Evolutionary conservation across 2,888 invertebrate genomes (phyloP).

Genomic region (Siphonodentalium dalli): DNA sequence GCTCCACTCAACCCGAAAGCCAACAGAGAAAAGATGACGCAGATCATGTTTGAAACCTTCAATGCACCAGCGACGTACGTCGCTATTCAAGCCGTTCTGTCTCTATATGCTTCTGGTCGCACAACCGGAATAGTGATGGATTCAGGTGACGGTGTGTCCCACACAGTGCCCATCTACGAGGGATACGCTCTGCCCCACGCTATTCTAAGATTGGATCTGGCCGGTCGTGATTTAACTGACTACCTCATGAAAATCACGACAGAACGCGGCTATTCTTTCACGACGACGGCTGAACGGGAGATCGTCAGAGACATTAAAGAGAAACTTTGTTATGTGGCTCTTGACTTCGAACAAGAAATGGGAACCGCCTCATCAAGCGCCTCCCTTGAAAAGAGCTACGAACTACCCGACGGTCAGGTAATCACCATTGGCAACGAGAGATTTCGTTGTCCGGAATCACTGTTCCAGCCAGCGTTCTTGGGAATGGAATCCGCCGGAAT

Average conservation of each 20-base stretch:
- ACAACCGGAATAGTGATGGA: slow-evolving; percentile 93
- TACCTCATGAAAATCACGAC: slow-evolving; percentile 67
- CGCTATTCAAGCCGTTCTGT: slow-evolving; percentile 91
- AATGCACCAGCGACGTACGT: slow-evolving; percentile 88
- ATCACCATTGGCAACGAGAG: slow-evolving; percentile 34
- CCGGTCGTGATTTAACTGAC: slow-evolving; percentile 57
- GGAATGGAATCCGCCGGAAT: slow-evolving; percentile 47
- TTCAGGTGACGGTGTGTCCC: slow-evolving; percentile 90
- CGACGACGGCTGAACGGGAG: slow-evolving; percentile 73
- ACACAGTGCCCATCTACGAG: slow-evolving; percentile 79
- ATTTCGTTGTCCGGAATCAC: slow-evolving; percentile 59
- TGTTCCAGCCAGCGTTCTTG: slow-evolving; percentile 63
- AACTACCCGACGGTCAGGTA: slow-evolving; percentile 45
- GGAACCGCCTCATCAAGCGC: slow-evolving; percentile 52
- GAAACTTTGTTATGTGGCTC: slow-evolving; percentile 88
- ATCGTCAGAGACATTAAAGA: slow-evolving; percentile 95
- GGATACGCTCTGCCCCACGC: slow-evolving; percentile 69
- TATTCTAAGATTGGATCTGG: slow-evolving; percentile 38
- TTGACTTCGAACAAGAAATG: slow-evolving; percentile 94
- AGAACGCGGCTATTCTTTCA: slow-evolving; percentile 66
- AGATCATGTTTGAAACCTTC: slow-evolving; percentile 69
- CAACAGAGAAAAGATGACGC: slow-evolving; percentile 93
- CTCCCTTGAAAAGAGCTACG: slow-evolving; percentile 33
- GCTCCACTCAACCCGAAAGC: slow-evolving; percentile 86
- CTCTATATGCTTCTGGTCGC: slow-evolving; percentile 91